Evolutionary conservation across 2,888 invertebrate species (phyloP), one percentile per base, ranked within the genome.

Genomic region (Lapara coniferarum): DNA sequence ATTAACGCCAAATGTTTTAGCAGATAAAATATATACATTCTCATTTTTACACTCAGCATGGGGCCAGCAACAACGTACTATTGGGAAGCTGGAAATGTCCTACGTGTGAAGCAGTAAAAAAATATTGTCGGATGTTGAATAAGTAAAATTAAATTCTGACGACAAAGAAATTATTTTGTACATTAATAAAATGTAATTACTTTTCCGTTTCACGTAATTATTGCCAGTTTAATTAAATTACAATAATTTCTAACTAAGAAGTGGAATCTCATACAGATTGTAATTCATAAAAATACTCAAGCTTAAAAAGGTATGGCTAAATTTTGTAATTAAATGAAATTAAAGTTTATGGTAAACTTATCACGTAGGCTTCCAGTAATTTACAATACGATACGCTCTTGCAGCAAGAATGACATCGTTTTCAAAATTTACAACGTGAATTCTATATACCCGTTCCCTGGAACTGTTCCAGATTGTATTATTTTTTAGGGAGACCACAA

Each of bases 351-450:
- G 4, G 25, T 25, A 13, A 25, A 30, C 19, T 19, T 6, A 12
- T 12, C 59, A 12, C 2, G 10, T 63, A 46, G 16, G 7, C 52
- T 19, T 44, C 14, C 7, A 37, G 52, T 19, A 19, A 51, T 52
- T 10, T 79, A 80, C 82, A 81, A 83, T 81, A 83, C 68, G 59
- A 55, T 63, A 53, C 16, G 52, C 63, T 66, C 51, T 69, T 66
- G 37, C 67, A 49, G 52, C 58, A 44, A 37, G 66, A 66, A 77
- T 67, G 56, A 68, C 66, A 57, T 66, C 71, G 67, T 70, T 69
- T 71, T 73, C 68, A 72, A 75, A 77, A 75, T 78, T 75, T 76
- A 74, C 76, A 77, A 75, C 77, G 78, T 75, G 72, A 77, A 79
- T 78, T 77, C 74, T 73, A 72, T 72, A 71, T 73, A 63, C 56